Evolutionary conservation across 2,888 invertebrate species (phyloP).

Genomic region (Eupithecia vulgata): DNA sequence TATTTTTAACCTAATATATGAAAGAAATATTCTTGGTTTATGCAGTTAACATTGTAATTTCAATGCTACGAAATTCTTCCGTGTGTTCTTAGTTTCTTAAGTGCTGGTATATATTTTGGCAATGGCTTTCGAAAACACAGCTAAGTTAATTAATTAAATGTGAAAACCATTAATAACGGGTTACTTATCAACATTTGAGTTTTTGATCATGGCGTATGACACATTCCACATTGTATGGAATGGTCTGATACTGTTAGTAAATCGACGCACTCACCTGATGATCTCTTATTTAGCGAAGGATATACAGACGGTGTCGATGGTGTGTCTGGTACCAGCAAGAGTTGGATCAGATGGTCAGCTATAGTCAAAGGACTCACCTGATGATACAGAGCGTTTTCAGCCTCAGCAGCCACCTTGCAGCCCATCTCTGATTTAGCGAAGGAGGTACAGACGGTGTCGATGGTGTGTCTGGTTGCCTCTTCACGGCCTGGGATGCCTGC

Average conservation of each 20-base stretch:
- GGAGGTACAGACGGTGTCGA: constrained; percentile 91
- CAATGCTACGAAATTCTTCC: background rate
- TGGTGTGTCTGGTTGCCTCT: constrained; percentile 89
- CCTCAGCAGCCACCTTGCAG: constrained; percentile 84
- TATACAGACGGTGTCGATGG: constrained; percentile 91
- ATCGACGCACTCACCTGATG: constrained; percentile 58
- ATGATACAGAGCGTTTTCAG: constrained; percentile 76
- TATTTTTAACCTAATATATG: background rate
- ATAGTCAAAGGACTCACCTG: constrained; percentile 55
- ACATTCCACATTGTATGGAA: background rate
- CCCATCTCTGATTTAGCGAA: constrained; percentile 88
- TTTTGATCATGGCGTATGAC: too few relatives aligned
- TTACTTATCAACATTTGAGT: too few relatives aligned
- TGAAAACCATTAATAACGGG: too few relatives aligned
- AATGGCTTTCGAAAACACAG: background rate
- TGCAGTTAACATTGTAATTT: background rate
- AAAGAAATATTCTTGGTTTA: background rate
- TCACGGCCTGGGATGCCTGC: constrained; percentile 94
- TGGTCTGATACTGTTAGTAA: background rate
- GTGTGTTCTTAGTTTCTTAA: background rate
- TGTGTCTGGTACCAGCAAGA: constrained; percentile 90
- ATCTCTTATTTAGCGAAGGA: constrained; percentile 87
- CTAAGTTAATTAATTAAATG: too few relatives aligned
- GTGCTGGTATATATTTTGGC: background rate
- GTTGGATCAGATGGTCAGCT: constrained; percentile 96